Conservation (phyloP, 2,113 vertebrate species). For the Paralichthys olivaceus region DNA sequence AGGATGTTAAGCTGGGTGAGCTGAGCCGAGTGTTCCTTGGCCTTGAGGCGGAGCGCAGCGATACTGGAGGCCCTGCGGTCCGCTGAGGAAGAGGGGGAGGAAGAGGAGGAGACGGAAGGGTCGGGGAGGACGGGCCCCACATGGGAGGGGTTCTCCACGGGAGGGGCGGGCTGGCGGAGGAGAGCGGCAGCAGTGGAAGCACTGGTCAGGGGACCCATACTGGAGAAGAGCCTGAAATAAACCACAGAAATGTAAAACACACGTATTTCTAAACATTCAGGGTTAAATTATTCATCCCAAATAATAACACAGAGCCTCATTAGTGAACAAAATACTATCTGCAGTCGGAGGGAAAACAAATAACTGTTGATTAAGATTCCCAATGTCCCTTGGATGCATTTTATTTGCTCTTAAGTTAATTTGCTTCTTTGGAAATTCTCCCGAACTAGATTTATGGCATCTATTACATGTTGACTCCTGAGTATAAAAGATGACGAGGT, state of each 20-base stretch:
- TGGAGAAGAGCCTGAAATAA: conserved; percentile 91
- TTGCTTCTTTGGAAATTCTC: background rate
- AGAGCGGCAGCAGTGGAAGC: conserved; percentile 93
- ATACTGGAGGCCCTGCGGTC: conserved; percentile 96
- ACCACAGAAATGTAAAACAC: background rate
- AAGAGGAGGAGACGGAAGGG: conserved; percentile 74
- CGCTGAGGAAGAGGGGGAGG: conserved; percentile 80
- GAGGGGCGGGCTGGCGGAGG: conserved; percentile 89
- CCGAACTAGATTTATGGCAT: background rate
- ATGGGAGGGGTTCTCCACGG: conserved; percentile 86
- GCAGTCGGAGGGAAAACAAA: too few relatives aligned
- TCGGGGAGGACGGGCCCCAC: conserved; percentile 84
- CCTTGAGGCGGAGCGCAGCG: conserved; percentile 94
- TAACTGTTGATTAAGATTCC: background rate
- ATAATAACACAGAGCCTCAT: too few relatives aligned
- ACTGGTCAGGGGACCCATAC: conserved; percentile 93
- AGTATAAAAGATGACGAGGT: background rate
- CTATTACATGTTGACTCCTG: background rate
- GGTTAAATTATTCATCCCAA: background rate
- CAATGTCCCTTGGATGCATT: background rate
- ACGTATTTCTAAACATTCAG: background rate
- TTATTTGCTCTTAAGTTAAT: background rate
- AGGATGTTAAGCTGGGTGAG: conserved; percentile 98
- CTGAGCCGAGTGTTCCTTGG: conserved; percentile 97
- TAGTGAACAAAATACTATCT: too few relatives aligned